These are phyloP conservation scores for Oedothorax gibbosus DNA, from an alignment of 1,140 invertebrate genomes.

Conservation along the genomic window DNA sequence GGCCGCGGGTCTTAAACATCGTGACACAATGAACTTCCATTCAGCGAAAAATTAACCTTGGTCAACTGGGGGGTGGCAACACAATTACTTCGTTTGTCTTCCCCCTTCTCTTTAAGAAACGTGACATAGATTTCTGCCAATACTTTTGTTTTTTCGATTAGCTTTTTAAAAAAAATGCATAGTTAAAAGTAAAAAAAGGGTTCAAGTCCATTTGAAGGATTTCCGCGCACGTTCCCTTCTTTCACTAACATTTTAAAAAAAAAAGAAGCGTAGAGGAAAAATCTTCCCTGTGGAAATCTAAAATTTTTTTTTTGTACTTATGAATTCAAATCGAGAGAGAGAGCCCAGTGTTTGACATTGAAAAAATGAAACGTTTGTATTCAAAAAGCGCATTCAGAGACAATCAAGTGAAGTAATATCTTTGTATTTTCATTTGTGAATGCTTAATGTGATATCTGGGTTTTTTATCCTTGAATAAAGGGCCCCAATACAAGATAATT, in stretches of 20 bases:
- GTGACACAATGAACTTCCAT: slow-evolving; percentile 40
- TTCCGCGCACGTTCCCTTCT: no score
- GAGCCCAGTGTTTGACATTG: slow-evolving; percentile 25
- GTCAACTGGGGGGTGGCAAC: slow-evolving; percentile 19
- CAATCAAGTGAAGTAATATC: slow-evolving; percentile 22
- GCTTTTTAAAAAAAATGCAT: neutral
- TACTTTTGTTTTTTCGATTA: neutral
- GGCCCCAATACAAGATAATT: no score
- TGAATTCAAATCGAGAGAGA: no score
- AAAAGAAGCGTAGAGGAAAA: no score
- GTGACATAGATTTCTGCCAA: slow-evolving; percentile 19
- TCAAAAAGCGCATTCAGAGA: slow-evolving; percentile 10
- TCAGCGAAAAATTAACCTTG: slow-evolving; percentile 43
- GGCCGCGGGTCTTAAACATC: slow-evolving; percentile 12
- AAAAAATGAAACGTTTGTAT: slow-evolving; percentile 3
- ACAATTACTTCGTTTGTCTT: slow-evolving; percentile 36
- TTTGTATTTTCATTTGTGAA: neutral
- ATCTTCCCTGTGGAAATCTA: no score
- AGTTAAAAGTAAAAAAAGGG: neutral
- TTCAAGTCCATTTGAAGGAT: no score
- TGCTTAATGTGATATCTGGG: neutral
- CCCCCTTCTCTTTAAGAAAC: slow-evolving; percentile 21
- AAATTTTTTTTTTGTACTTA: no score
- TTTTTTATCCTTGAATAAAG: neutral
- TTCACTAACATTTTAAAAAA: no score